A percentile compares a stretch with the other conserved stretches of the same genome.
phyloP scores from a whole-genome alignment of 2,888 invertebrate species.

The Sphinx pinastri region DNA sequence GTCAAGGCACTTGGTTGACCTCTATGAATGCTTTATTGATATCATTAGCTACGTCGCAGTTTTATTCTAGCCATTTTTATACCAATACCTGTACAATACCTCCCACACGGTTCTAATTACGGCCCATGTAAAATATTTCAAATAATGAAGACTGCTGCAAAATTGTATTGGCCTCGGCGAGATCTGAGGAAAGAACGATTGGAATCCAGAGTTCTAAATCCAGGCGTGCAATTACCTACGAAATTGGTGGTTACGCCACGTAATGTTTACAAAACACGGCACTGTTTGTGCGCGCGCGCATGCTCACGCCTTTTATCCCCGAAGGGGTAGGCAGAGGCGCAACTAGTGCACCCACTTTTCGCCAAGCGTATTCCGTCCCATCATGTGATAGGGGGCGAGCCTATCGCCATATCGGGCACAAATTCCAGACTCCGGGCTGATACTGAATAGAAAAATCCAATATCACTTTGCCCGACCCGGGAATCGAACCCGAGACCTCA shows the following conservation, averaged over 20 bases:
- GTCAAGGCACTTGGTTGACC: slow-evolving; percentile 41
- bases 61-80: slow-evolving; percentile 3
- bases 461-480: too few relatives aligned
- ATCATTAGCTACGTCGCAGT: slow-evolving; percentile 33
- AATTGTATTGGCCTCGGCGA: slow-evolving; percentile 16
- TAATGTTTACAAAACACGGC: slow-evolving; percentile 42
- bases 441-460: too few relatives aligned
- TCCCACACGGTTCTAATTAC: slow-evolving; percentile 4
- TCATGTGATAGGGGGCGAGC: too few relatives aligned
- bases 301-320: too few relatives aligned
- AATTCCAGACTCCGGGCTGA: too few relatives aligned
- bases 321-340: too few relatives aligned
- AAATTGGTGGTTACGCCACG: slow-evolving; percentile 31
- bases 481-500: too few relatives aligned
- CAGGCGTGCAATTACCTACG: slow-evolving; percentile 31
- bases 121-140: background rate
- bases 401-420: too few relatives aligned
- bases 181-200: slow-evolving; percentile 6
- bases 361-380: too few relatives aligned
- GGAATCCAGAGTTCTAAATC: slow-evolving; percentile 18
- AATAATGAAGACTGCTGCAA: slow-evolving; percentile 7
- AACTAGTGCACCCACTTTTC: too few relatives aligned
- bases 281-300: too few relatives aligned
- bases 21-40: slow-evolving; percentile 43
- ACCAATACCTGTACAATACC: slow-evolving; percentile 8